A percentile compares a stretch with the other conserved stretches of the same genome.
Evolutionary conservation across 92 coral and sea anemone species (phyloP).

Genomic region (Porites lobata): DNA sequence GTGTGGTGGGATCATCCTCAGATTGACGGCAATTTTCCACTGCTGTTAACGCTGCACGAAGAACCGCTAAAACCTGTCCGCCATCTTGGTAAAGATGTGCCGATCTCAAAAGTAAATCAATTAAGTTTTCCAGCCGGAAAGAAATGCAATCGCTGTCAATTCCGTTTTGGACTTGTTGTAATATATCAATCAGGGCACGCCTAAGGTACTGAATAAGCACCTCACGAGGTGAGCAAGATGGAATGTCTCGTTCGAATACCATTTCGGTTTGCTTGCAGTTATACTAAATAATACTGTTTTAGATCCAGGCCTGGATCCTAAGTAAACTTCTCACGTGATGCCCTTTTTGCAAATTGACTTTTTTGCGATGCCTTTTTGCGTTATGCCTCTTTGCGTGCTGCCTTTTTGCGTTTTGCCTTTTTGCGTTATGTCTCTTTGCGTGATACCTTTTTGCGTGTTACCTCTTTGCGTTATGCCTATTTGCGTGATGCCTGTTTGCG

Average conservation of each 20-base stretch:
- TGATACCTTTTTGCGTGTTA: too few relatives aligned
- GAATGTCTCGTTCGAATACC: constrained; percentile 26
- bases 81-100: constrained; percentile 23
- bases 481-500: too few relatives aligned
- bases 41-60: background rate
- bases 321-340: too few relatives aligned
- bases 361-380: too few relatives aligned
- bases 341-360: too few relatives aligned
- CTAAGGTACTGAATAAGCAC: background rate
- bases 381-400: too few relatives aligned
- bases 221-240: background rate
- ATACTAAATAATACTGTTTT: background rate
- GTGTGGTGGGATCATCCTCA: background rate
- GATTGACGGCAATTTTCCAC: background rate
- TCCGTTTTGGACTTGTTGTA: constrained; percentile 20
- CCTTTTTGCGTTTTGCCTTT: too few relatives aligned
- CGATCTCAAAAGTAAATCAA: constrained; percentile 20
- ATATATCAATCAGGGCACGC: constrained; percentile 10
- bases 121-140: constrained; percentile 7
- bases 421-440: too few relatives aligned
- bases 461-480: too few relatives aligned
- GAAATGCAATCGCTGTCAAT: constrained; percentile 4
- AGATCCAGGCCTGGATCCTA: too few relatives aligned
- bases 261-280: background rate
- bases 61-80: constrained; percentile 24